These are phyloP conservation scores for Varanus salvator DNA, from an alignment of 2,113 vertebrate genomes.

Conservation along the genomic window DNA sequence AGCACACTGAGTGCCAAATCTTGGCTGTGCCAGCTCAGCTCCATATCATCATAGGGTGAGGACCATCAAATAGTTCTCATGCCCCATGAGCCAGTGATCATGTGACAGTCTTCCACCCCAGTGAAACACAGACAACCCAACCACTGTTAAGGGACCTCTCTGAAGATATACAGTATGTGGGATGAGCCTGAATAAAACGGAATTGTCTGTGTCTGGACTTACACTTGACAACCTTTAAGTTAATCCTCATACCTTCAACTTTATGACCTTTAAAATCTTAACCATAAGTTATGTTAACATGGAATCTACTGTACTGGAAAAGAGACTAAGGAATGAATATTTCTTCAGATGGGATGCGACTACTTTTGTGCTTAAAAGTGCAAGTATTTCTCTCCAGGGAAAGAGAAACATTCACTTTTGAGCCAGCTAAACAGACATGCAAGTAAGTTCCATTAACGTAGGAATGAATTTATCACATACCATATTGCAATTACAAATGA, in stretches of 20 bases:
- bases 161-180: background rate
- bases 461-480: constrained; percentile 3
- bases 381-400: constrained; percentile 41
- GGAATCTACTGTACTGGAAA: constrained; percentile 37
- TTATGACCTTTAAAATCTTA: constrained; percentile 38
- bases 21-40: background rate
- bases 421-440: constrained; percentile 42
- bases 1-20: background rate
- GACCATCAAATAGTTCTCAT: background rate
- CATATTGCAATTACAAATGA: constrained; percentile 20
- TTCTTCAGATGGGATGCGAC: constrained; percentile 39
- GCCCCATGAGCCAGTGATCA: background rate
- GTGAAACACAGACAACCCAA: background rate
- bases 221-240: background rate
- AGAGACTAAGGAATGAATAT: constrained; percentile 41
- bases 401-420: constrained; percentile 42
- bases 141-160: background rate
- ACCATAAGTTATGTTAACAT: constrained; percentile 25
- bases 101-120: background rate
- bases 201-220: background rate
- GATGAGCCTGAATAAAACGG: background rate
- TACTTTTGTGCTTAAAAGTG: constrained; percentile 30
- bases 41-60: background rate
- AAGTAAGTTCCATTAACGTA: constrained; percentile 48
- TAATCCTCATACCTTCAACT: constrained; percentile 12